Evolutionary conservation across 2,888 invertebrate genomes (phyloP).

Genomic region (Lasius fuliginosus): DNA sequence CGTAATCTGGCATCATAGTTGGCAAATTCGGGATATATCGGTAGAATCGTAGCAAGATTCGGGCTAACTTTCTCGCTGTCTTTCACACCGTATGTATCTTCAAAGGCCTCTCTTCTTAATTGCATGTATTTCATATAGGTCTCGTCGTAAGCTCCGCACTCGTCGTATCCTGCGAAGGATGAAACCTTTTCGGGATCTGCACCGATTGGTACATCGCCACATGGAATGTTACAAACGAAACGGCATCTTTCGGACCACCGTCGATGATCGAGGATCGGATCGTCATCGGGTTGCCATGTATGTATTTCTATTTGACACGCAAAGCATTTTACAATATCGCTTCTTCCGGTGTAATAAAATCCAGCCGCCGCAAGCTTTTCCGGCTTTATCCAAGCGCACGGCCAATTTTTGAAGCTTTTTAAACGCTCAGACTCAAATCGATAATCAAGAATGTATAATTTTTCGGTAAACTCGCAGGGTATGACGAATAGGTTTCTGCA

Average conservation of each 20-base stretch:
- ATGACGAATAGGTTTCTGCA: not conserved
- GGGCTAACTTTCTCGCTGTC: slow-evolving; percentile 78
- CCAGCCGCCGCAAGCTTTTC: slow-evolving; percentile 92
- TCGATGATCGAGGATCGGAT: slow-evolving; percentile 93
- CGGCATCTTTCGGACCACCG: slow-evolving; percentile 94
- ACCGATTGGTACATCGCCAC: slow-evolving; percentile 89
- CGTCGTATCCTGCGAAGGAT: slow-evolving; percentile 85
- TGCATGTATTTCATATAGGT: slow-evolving; percentile 72
- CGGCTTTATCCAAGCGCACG: slow-evolving; percentile 88
- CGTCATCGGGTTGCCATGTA: slow-evolving; percentile 93
- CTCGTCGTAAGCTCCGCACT: slow-evolving; percentile 86
- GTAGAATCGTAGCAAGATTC: slow-evolving; percentile 85
- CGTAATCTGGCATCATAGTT: slow-evolving; percentile 90
- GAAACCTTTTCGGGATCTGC: slow-evolving; percentile 79
- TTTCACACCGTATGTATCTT: slow-evolving; percentile 73
- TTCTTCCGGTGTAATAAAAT: slow-evolving; percentile 92
- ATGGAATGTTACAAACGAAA: slow-evolving; percentile 89
- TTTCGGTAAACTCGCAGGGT: not conserved
- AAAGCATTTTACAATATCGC: slow-evolving; percentile 93
- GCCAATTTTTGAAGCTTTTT: slow-evolving; percentile 91
- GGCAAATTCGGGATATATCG: slow-evolving; percentile 91
- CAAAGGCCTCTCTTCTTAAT: slow-evolving; percentile 67
- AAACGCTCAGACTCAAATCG: slow-evolving; percentile 89
- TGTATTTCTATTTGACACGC: slow-evolving; percentile 94
- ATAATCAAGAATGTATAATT: slow-evolving; percentile 80